Conservation (phyloP, 2,113 vertebrate genomes). For the Tetrax tetrax region DNA sequence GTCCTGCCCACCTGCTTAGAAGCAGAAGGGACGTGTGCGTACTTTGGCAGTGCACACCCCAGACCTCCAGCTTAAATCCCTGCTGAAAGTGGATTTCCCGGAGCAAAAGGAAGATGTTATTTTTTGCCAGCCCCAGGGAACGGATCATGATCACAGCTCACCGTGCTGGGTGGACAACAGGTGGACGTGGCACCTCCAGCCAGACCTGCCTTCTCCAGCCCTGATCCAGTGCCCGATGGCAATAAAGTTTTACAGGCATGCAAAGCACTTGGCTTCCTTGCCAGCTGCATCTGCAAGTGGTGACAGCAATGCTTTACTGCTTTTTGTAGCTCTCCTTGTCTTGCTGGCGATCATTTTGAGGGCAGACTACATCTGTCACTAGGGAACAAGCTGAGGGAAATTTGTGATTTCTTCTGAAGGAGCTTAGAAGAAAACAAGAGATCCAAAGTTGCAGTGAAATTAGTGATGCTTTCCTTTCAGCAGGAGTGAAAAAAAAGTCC, state of each 20-base stretch:
- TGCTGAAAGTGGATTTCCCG: not conserved
- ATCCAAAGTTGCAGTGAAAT: not conserved
- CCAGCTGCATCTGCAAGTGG: not conserved
- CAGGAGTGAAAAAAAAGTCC: not conserved
- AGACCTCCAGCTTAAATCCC: not conserved
- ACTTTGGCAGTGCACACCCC: rapidly evolving
- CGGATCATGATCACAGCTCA: not conserved
- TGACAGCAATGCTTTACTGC: not conserved
- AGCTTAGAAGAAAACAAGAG: not conserved
- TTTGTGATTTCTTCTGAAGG: not conserved
- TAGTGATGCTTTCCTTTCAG: not conserved
- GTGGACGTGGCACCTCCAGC: rapidly evolving
- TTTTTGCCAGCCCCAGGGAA: not conserved
- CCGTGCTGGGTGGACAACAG: not conserved
- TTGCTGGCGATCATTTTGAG: rapidly evolving
- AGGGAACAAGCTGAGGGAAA: not conserved
- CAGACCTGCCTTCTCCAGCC: rapidly evolving
- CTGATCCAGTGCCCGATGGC: rapidly evolving
- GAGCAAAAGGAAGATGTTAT: not conserved
- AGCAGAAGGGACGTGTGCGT: not conserved
- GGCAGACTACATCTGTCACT: not conserved
- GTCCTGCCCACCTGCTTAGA: not conserved
- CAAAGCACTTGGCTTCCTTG: not conserved
- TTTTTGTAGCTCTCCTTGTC: not conserved
- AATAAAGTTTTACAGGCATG: not conserved